A percentile compares a stretch with the other conserved stretches of the same genome.
Evolutionary conservation across 2,113 vertebrate species (phyloP).

Genomic region (Aspiorhynchus laticeps): DNA sequence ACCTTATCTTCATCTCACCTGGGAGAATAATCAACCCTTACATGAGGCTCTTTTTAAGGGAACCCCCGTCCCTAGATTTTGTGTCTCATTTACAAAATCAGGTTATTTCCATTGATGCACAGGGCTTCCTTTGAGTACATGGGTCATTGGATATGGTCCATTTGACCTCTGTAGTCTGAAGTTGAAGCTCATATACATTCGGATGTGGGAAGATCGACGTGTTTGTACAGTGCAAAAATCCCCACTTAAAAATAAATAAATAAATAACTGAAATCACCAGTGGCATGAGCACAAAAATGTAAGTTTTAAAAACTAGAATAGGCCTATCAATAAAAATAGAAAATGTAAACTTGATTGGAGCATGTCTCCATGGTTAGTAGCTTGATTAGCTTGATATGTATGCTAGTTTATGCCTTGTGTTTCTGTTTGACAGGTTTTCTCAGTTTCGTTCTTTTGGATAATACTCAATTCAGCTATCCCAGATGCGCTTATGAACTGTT

Average conservation of each 20-base stretch:
- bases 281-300: background rate
- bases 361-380: too few relatives aligned
- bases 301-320: too few relatives aligned
- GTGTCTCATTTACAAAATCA: constrained; percentile 49
- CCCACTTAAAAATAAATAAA: background rate
- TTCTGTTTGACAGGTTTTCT: too few relatives aligned
- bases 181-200: constrained; percentile 60
- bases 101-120: constrained; percentile 54
- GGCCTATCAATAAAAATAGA: too few relatives aligned
- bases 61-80: constrained; percentile 17
- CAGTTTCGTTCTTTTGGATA: too few relatives aligned
- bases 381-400: too few relatives aligned
- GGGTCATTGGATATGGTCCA: constrained; percentile 64
- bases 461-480: too few relatives aligned
- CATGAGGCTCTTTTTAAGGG: constrained; percentile 19
- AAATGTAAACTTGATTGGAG: too few relatives aligned
- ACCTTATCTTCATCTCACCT: constrained; percentile 16
- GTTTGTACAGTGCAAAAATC: background rate
- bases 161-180: constrained; percentile 55
- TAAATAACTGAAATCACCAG: background rate
- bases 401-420: too few relatives aligned
- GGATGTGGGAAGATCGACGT: constrained; percentile 52
- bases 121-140: constrained; percentile 39
- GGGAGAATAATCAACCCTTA: constrained; percentile 18
- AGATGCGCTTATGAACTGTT: too few relatives aligned